Percentiles rank a stretch among this genome's conserved stretches.
phyloP scores from a whole-genome alignment of 92 coral and sea anemone genomes.

The Galaxea fascicularis region DNA sequence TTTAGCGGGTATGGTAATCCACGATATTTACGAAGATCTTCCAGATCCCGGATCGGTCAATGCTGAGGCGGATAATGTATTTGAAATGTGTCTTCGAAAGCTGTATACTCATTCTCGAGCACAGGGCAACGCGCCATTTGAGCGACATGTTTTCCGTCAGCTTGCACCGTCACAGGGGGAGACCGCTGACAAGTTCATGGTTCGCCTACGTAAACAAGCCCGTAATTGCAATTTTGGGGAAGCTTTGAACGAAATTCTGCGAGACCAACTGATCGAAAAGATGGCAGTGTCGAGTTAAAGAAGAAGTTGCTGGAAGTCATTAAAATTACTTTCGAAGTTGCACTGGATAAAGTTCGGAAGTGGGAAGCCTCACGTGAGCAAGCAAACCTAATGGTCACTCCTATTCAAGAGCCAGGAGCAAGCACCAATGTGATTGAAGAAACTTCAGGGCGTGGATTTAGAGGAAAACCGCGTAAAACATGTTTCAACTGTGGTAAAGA shows the following conservation, averaged over 20 bases:
- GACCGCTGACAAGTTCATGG: too few relatives aligned
- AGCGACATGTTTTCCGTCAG: conserved; percentile 70
- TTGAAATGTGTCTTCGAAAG: conserved; percentile 53
- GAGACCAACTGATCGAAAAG: too few relatives aligned
- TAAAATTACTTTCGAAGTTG: conserved; percentile 68
- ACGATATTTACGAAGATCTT: conserved; percentile 64
- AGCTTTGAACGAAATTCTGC: too few relatives aligned
- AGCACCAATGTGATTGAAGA: too few relatives aligned
- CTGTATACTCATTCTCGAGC: conserved; percentile 61
- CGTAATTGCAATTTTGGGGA: too few relatives aligned
- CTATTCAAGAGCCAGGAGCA: conserved; percentile 4
- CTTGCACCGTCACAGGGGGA: conserved; percentile 44
- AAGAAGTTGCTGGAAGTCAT: conserved; percentile 58
- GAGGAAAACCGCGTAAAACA: too few relatives aligned
- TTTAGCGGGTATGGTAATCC: conserved; percentile 69
- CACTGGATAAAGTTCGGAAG: conserved; percentile 52
- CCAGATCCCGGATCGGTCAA: conserved; percentile 57
- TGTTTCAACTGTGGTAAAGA: too few relatives aligned
- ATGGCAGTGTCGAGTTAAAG: conserved; percentile 43
- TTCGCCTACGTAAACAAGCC: too few relatives aligned
- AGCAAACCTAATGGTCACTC: conserved; percentile 50
- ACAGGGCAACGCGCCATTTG: conserved; percentile 57
- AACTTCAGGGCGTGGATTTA: too few relatives aligned
- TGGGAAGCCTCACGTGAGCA: conserved; percentile 63
- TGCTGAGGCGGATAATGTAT: conserved; percentile 52